Percentiles rank a stretch among this genome's conserved stretches.
Conservation (phyloP, 2,888 invertebrate species). For the Spialia ferax region DNA sequence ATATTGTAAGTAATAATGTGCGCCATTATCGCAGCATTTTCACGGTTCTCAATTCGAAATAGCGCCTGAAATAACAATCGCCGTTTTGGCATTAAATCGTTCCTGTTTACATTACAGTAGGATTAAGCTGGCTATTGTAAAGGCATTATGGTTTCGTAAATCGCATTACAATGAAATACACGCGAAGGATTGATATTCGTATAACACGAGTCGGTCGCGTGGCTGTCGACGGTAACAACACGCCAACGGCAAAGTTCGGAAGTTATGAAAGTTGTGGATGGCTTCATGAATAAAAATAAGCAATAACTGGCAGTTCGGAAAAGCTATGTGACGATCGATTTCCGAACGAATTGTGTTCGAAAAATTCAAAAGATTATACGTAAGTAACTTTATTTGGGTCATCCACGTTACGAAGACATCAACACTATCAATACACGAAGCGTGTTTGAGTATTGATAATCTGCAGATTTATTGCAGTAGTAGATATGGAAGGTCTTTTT, state of each 20-base stretch:
- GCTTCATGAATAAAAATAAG: conserved; percentile 26
- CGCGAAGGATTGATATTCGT: conserved; percentile 75
- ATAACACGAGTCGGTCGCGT: conserved; percentile 57
- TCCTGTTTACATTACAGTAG: conserved; percentile 69
- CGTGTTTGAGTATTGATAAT: too few species aligned
- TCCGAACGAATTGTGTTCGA: background rate
- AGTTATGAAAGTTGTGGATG: conserved; percentile 35
- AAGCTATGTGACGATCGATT: background rate
- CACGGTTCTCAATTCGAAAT: conserved; percentile 12
- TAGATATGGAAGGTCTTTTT: too few species aligned
- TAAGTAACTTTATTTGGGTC: too few species aligned
- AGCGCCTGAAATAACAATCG: conserved; percentile 23
- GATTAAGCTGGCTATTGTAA: conserved; percentile 72
- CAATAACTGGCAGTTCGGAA: conserved; percentile 9
- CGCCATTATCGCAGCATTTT: background rate
- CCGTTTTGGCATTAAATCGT: conserved; percentile 64
- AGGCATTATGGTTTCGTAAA: conserved; percentile 79
- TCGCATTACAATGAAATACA: conserved; percentile 65
- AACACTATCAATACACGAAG: too few species aligned
- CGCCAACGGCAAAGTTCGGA: conserved; percentile 47
- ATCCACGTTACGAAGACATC: too few species aligned
- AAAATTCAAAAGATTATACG: background rate
- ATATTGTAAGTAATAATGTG: too few species aligned
- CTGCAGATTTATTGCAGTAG: too few species aligned
- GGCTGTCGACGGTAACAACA: conserved; percentile 59